These are phyloP conservation scores for Sciurus vulgaris DNA, from an alignment of 2,797 vertebrate species.

Conservation along the genomic window DNA sequence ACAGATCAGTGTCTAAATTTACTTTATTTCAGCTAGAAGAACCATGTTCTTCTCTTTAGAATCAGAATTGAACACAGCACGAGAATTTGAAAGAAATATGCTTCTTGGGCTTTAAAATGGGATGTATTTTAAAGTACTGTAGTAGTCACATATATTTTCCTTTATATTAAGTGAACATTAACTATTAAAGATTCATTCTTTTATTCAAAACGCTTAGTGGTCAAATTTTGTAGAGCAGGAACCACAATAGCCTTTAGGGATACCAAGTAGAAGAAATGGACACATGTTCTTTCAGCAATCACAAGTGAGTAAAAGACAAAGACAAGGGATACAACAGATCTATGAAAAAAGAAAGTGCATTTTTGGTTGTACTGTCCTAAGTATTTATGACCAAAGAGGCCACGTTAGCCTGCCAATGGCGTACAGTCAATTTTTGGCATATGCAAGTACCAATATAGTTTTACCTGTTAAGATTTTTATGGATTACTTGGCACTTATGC, in stretches of 20 bases:
- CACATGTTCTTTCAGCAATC: neutral
- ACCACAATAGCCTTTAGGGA: neutral
- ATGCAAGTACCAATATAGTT: neutral
- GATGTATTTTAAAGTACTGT: slow-evolving; percentile 53
- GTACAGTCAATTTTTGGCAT: neutral
- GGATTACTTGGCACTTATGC: neutral
- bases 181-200: slow-evolving; percentile 64
- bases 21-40: slow-evolving; percentile 66
- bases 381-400: neutral
- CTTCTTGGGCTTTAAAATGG: slow-evolving; percentile 20
- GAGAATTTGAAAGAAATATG: slow-evolving; percentile 53
- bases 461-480: neutral
- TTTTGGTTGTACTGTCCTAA: neutral
- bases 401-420: accelerated
- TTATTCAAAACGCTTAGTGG: slow-evolving; percentile 38
- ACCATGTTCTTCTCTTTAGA: slow-evolving; percentile 40
- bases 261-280: neutral
- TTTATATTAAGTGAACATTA: slow-evolving; percentile 63
- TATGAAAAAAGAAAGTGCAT: neutral
- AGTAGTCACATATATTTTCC: slow-evolving; percentile 35
- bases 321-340: neutral
- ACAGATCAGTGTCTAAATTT: slow-evolving; percentile 57
- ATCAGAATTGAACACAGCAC: neutral
- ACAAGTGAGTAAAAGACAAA: neutral
- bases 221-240: slow-evolving; percentile 28